phyloP scores from a whole-genome alignment of 2,797 vertebrate genomes.

The Chrysolophus pictus region DNA sequence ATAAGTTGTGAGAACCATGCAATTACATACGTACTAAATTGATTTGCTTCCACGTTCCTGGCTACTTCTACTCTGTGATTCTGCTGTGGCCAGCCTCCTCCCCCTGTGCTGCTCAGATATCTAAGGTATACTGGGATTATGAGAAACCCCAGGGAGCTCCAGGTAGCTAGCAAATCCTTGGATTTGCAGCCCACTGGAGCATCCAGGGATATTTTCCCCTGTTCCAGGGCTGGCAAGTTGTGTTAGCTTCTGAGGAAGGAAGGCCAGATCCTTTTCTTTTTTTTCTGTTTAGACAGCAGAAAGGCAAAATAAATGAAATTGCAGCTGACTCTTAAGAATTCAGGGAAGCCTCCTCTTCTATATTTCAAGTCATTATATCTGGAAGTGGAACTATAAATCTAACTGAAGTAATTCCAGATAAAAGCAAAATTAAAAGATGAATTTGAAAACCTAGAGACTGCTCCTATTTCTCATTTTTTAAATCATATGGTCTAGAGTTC shows the following conservation, averaged over 20 bases:
- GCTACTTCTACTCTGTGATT: background rate
- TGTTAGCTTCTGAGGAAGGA: background rate
- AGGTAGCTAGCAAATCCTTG: background rate
- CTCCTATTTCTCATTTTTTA: slow-evolving; percentile 1
- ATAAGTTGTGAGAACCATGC: background rate
- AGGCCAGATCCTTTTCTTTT: background rate
- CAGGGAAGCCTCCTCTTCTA: background rate
- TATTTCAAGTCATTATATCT: background rate
- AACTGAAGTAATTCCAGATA: background rate
- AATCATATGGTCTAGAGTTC: background rate
- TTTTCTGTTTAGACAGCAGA: slow-evolving; percentile 15
- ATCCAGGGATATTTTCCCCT: background rate
- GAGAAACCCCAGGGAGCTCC: background rate
- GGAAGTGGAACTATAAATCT: background rate
- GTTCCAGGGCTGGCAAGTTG: background rate
- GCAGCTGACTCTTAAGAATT: background rate
- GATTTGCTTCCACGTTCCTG: background rate
- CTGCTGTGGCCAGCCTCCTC: background rate
- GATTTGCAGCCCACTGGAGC: background rate
- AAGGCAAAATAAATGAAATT: slow-evolving; percentile 9
- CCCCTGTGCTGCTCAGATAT: background rate
- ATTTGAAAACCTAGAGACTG: slow-evolving; percentile 2
- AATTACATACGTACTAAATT: background rate
- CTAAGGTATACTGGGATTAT: background rate
- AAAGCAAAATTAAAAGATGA: slow-evolving; percentile 26